phyloP scores from a whole-genome alignment of 2,888 invertebrate genomes.

The Choristoneura rosaceana region DNA sequence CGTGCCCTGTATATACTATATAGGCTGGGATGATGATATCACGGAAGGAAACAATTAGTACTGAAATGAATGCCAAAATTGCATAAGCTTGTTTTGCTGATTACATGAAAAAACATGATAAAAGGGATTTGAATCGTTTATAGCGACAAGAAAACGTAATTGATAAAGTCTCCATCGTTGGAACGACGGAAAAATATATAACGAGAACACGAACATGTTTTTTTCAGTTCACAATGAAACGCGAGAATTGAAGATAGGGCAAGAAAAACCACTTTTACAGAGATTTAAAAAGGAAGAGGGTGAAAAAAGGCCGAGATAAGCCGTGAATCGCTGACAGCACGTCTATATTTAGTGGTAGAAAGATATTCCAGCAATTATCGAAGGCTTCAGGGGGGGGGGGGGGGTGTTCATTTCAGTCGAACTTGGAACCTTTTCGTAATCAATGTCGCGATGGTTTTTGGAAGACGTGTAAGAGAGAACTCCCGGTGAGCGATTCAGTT shows the following conservation, averaged over 20 bases:
- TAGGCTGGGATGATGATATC: too few relatives aligned
- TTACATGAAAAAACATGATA: not conserved
- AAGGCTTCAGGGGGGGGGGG: not conserved
- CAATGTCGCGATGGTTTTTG: too few relatives aligned
- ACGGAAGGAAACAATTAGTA: too few relatives aligned
- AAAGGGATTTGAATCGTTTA: not conserved
- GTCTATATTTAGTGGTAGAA: conserved; percentile 37
- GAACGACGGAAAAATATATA: not conserved
- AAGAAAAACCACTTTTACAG: conserved; percentile 21
- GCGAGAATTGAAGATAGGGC: conserved; percentile 32
- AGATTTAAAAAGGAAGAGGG: conserved; percentile 35
- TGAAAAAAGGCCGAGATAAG: conserved; percentile 33
- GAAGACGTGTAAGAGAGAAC: too few relatives aligned
- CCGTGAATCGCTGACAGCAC: conserved; percentile 35
- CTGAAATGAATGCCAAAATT: too few relatives aligned
- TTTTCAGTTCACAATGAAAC: conserved; percentile 18
- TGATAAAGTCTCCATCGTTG: not conserved
- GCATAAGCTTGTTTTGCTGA: too few relatives aligned
- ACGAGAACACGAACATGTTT: not conserved
- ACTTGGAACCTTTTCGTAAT: too few relatives aligned
- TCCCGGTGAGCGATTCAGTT: too few relatives aligned
- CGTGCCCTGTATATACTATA: too few relatives aligned
- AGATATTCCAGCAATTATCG: conserved; percentile 39
- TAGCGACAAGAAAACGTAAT: not conserved
- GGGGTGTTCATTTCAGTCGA: not conserved